Conservation (phyloP, 2,888 invertebrate species). For the Brachypterus glaber region DNA sequence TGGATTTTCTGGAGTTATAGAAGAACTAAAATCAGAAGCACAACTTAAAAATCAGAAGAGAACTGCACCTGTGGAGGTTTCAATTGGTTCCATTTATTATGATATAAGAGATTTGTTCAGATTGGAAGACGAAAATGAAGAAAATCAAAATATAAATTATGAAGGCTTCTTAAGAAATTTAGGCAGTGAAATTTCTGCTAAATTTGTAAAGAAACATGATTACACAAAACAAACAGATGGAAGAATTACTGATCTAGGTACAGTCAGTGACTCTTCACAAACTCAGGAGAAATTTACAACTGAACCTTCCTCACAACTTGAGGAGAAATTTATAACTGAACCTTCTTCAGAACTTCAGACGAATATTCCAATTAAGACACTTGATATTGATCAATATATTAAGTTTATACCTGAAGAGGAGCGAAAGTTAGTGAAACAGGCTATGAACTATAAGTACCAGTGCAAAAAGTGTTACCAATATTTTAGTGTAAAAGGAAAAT, state of each 20-base stretch:
- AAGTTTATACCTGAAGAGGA: not conserved
- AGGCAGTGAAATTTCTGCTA: constrained; percentile 20
- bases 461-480: too few species aligned
- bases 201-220: constrained; percentile 13
- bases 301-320: too few species aligned
- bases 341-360: too few species aligned
- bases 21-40: too few species aligned
- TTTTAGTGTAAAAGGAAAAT: too few species aligned
- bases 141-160: constrained; percentile 14
- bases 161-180: constrained; percentile 23
- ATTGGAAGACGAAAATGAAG: constrained; percentile 17
- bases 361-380: too few species aligned
- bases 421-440: not conserved
- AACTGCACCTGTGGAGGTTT: constrained; percentile 20
- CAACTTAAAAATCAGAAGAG: not conserved
- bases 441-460: too few species aligned
- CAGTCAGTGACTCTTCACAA: too few species aligned
- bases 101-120: constrained; percentile 22
- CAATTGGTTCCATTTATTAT: constrained; percentile 19
- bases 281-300: too few species aligned
- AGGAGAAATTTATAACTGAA: too few species aligned
- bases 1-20: not conserved
- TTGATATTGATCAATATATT: constrained; percentile 4
- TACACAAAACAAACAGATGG: too few species aligned
- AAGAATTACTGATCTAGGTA: not conserved